Percentiles rank a stretch among this genome's conserved stretches.
Evolutionary conservation across 2,888 invertebrate species (phyloP).

Genomic region (Strigamia maritima): DNA sequence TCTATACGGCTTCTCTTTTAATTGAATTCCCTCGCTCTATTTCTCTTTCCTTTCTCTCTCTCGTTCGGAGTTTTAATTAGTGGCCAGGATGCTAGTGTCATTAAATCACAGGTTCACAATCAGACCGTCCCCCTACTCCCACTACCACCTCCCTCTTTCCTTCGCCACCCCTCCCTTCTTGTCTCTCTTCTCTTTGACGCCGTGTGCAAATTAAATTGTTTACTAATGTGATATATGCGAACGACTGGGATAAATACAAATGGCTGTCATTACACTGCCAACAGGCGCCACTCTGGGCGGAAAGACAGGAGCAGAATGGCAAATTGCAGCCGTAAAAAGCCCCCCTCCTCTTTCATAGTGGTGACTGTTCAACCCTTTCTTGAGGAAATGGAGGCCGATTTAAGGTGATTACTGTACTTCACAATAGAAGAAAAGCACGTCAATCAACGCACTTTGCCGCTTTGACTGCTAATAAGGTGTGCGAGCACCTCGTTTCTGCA

Average conservation of each 20-base stretch:
- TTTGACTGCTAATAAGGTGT: constrained; percentile 28
- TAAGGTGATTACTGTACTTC: constrained; percentile 32
- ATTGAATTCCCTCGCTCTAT: constrained; percentile 39
- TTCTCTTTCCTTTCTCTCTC: constrained; percentile 34
- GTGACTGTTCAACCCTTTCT: constrained; percentile 24
- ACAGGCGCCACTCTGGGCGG: constrained; percentile 34
- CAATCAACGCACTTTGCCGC: constrained; percentile 25
- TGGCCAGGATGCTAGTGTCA: constrained; percentile 39
- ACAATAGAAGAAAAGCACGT: constrained; percentile 30
- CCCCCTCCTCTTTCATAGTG: constrained; percentile 12
- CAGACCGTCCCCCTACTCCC: constrained; percentile 32
- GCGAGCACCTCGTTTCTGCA: not conserved
- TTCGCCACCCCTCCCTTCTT: constrained; percentile 7
- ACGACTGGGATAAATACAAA: constrained; percentile 39
- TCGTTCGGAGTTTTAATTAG: constrained; percentile 39
- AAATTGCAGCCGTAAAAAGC: constrained; percentile 32
- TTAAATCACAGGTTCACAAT: constrained; percentile 39
- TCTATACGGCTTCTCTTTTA: constrained; percentile 36
- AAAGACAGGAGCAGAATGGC: constrained; percentile 32
- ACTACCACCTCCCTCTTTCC: constrained; percentile 11
- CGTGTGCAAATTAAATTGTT: constrained; percentile 39
- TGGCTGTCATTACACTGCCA: constrained; percentile 36
- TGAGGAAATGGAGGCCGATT: constrained; percentile 35
- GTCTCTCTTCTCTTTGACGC: not conserved
- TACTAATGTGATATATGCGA: constrained; percentile 40